Evolutionary conservation across 2,113 vertebrate species (phyloP).

Genomic region (Guaruba guarouba): DNA sequence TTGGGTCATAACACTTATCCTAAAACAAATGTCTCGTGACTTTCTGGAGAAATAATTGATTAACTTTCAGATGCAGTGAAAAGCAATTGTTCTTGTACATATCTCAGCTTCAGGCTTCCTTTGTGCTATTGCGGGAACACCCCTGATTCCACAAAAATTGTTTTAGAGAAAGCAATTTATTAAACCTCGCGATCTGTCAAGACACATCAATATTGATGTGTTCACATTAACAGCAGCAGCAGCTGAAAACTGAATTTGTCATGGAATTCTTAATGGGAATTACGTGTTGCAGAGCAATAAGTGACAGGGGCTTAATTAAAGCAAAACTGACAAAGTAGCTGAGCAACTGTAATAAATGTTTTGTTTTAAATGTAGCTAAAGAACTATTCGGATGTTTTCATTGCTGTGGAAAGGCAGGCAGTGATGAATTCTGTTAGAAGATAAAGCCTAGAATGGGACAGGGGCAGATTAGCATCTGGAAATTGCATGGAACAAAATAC

Average conservation of each 20-base stretch:
- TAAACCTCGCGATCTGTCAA: slow-evolving; percentile 40
- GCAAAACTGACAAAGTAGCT: neutral
- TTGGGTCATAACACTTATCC: neutral
- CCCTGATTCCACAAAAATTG: slow-evolving; percentile 1
- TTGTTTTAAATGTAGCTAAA: neutral
- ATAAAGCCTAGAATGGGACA: neutral
- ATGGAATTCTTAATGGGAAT: slow-evolving; percentile 11
- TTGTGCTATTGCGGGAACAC: slow-evolving; percentile 4
- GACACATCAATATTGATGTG: slow-evolving; percentile 46
- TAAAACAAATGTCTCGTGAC: neutral
- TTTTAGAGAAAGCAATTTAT: slow-evolving; percentile 35
- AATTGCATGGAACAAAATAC: neutral
- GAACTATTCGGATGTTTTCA: neutral
- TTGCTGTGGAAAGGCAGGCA: neutral
- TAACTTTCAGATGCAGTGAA: neutral
- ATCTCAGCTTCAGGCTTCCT: neutral
- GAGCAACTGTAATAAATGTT: neutral
- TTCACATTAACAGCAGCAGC: slow-evolving; percentile 30
- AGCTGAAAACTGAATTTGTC: slow-evolving; percentile 31
- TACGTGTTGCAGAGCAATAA: slow-evolving; percentile 30
- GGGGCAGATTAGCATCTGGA: neutral
- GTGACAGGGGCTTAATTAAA: slow-evolving; percentile 35
- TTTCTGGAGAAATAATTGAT: neutral
- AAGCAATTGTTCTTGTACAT: neutral
- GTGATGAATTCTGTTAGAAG: neutral